Base-by-base conservation (phyloP, 2,113 vertebrate genomes). In the Seriola rivoliana region DNA sequence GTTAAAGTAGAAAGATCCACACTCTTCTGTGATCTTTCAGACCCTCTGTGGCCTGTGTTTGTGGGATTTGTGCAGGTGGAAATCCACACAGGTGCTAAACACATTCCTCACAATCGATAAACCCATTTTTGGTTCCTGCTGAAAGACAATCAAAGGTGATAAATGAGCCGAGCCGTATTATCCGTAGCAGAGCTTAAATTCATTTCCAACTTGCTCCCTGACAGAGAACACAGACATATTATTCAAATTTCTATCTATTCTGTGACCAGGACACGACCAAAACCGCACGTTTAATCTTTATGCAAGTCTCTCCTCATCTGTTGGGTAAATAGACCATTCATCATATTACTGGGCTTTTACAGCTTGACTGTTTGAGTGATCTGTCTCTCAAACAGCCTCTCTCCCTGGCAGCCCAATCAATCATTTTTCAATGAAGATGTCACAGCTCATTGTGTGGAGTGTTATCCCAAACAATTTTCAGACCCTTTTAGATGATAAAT, bases 371-470 rank as follows among this genome's bases (percentile, higher is more conserved):
- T 90, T 85, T 91, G 92, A 93, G 82, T 32, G 91, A 94, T 91
- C 92, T 60, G 89, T 93, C 92, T 91, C 85, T 92, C 86, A 92
- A 90, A 90, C 84, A 63, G 89, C 82, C 70, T 60, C 78, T 58
- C 86, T 73, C 80, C 10, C 78, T 44, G 85, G 84, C 91, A 86
- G 83, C 60, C 84, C 74, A 46, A 94, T 93, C 91, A 88, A 92
- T 94, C 92, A 92, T 90, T 82, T 91, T 89, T 93, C 93, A 88
- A 90, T 92, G 88, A 91, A 92, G 91, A 93, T 88, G 92, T 93
- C 92, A 91, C 86, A 80, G 88, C 89, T 90, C 91, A 87, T 92
- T 93, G 92, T 93, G 91, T 71, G 78, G 71, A 77, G 71, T 23
- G 89, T 80, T 81, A 84, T 66, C 79, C 86, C 59, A 84, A 90